phyloP scores from a whole-genome alignment of 2,113 vertebrate genomes.

The Sorex fumeus region DNA sequence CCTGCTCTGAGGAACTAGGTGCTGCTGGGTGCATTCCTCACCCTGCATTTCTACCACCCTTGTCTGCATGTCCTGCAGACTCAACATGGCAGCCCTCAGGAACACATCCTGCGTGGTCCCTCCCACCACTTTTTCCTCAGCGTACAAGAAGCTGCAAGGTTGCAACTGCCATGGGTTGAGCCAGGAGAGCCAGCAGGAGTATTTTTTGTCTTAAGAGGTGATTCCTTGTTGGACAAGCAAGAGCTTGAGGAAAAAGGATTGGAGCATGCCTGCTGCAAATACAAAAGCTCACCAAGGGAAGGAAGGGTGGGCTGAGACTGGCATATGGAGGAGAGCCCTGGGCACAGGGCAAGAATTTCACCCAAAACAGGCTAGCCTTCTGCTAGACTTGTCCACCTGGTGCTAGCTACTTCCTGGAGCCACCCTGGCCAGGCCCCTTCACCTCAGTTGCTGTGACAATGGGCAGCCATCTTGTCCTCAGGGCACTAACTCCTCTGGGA shows the following conservation, averaged over 20 bases:
- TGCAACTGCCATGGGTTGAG: background rate
- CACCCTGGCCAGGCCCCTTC: conserved; percentile 63
- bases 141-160: too few relatives aligned
- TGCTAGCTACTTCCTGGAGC: conserved; percentile 77
- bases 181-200: background rate
- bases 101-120: too few relatives aligned
- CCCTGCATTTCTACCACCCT: too few relatives aligned
- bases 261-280: conserved; percentile 1
- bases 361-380: conserved; percentile 73
- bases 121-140: too few relatives aligned
- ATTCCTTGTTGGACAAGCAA: conserved; percentile 11
- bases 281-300: background rate
- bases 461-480: conserved; percentile 75
- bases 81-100: too few relatives aligned
- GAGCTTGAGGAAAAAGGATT: conserved; percentile 7
- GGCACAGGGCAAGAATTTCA: conserved; percentile 67
- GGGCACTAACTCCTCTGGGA: conserved; percentile 19
- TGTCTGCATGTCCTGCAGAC: too few relatives aligned
- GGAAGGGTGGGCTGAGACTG: conserved; percentile 65
- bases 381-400: conserved; percentile 79
- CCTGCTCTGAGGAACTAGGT: too few relatives aligned
- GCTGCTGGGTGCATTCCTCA: too few relatives aligned
- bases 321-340: conserved; percentile 80
- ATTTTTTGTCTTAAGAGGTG: conserved; percentile 61
- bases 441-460: conserved; percentile 73